These are phyloP conservation scores for Falco novaeseelandiae DNA, from an alignment of 2,797 vertebrate species.

Conservation along the genomic window DNA sequence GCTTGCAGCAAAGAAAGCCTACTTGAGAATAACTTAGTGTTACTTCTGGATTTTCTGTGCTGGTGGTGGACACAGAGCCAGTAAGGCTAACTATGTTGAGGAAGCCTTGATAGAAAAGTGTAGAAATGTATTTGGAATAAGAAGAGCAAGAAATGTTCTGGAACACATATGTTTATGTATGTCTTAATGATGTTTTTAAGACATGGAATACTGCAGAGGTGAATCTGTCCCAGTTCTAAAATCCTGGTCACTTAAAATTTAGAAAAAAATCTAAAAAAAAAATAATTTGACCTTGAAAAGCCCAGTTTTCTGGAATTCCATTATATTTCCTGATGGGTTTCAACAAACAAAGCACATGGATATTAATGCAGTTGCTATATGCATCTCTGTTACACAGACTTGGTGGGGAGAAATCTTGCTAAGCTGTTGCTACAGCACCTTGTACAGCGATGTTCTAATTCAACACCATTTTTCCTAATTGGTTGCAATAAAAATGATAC, in stretches of 20 bases:
- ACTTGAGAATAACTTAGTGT: not conserved
- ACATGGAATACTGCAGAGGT: not conserved
- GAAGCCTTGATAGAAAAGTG: not conserved
- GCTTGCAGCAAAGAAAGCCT: not conserved
- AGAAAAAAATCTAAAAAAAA: not conserved
- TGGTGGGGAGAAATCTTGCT: not conserved
- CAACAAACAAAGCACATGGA: not conserved
- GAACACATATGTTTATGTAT: fast-evolving
- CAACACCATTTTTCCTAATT: not conserved
- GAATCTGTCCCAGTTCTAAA: not conserved
- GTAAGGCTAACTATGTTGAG: not conserved
- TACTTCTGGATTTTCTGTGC: not conserved
- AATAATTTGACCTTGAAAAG: not conserved
- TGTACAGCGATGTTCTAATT: not conserved
- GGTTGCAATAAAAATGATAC: not conserved
- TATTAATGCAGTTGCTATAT: not conserved
- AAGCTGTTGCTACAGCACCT: not conserved
- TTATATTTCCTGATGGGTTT: not conserved
- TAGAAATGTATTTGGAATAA: not conserved
- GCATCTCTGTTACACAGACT: not conserved
- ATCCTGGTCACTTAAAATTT: not conserved
- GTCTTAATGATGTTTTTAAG: not conserved
- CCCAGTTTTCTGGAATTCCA: not conserved
- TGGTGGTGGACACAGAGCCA: fast-evolving
- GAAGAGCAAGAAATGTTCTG: not conserved